A percentile compares a stretch with the other conserved stretches of the same genome.
Evolutionary conservation across 1,140 invertebrate genomes (phyloP).

Genomic region (Drosophila ohnishii): DNA sequence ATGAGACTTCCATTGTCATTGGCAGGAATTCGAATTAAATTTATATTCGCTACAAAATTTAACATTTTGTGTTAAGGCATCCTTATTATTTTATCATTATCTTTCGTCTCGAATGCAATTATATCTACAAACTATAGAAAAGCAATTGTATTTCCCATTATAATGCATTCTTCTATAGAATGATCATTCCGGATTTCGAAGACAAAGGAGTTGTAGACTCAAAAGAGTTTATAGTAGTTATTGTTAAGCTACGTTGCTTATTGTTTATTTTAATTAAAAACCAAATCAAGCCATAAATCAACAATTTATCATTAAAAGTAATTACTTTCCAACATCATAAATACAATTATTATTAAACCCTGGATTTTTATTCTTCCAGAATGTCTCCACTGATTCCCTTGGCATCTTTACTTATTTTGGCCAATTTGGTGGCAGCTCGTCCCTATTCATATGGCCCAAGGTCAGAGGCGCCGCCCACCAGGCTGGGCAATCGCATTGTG

Average conservation of each 20-base stretch:
- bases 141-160: background rate
- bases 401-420: slow-evolving; percentile 24
- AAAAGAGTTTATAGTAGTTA: background rate
- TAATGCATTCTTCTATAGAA: slow-evolving; percentile 1
- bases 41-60: too few relatives aligned
- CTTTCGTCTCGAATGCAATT: background rate
- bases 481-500: slow-evolving; percentile 53
- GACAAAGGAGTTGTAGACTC: background rate
- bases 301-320: background rate
- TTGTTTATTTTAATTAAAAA: slow-evolving; percentile 9
- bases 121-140: background rate
- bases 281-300: background rate
- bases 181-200: background rate
- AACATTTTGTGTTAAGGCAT: background rate
- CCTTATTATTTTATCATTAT: background rate
- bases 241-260: background rate
- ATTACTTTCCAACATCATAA: background rate
- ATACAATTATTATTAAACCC: background rate
- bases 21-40: background rate
- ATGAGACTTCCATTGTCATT: background rate
- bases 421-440: slow-evolving; percentile 20
- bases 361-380: slow-evolving; percentile 5
- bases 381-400: slow-evolving; percentile 44
- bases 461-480: slow-evolving; percentile 6
- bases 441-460: slow-evolving; percentile 45